Evolutionary conservation across 2,888 invertebrate genomes (phyloP).

Genomic region (Coenonympha arcania): DNA sequence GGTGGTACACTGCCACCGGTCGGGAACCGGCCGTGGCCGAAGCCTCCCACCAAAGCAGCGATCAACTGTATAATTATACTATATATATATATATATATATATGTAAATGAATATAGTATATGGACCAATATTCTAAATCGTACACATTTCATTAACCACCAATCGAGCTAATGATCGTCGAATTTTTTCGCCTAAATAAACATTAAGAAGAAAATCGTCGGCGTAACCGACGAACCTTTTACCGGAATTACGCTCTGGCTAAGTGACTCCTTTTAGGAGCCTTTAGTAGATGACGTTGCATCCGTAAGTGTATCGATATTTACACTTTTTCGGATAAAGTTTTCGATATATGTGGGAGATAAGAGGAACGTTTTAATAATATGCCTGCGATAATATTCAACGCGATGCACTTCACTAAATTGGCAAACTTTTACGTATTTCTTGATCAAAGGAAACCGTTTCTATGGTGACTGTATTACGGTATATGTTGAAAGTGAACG

Average conservation of each 20-base stretch:
- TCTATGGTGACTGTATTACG: constrained; percentile 27
- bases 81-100: too few species aligned
- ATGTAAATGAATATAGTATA: constrained; percentile 24
- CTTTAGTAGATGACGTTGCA: constrained; percentile 24
- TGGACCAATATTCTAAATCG: constrained; percentile 53
- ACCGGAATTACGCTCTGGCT: constrained; percentile 61
- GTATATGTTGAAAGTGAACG: constrained; percentile 43
- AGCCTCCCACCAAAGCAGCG: neutral
- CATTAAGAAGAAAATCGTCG: constrained; percentile 62
- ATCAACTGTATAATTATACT: neutral
- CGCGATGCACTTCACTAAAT: constrained; percentile 19
- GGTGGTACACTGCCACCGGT: too few species aligned
- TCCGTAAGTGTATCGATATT: constrained; percentile 18
- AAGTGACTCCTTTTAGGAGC: constrained; percentile 52
- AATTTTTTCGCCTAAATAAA: constrained; percentile 70
- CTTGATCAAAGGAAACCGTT: constrained; percentile 34
- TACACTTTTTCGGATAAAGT: constrained; percentile 1
- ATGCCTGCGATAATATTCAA: neutral
- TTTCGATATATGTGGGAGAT: neutral
- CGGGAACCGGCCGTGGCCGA: too few species aligned
- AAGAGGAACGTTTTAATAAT: neutral
- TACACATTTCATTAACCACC: constrained; percentile 58
- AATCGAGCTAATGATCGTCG: constrained; percentile 62
- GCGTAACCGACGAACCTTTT: constrained; percentile 55
- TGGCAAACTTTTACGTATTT: constrained; percentile 28